Base-by-base conservation (phyloP, 2,888 invertebrate species). In the Lingula anatina region DNA sequence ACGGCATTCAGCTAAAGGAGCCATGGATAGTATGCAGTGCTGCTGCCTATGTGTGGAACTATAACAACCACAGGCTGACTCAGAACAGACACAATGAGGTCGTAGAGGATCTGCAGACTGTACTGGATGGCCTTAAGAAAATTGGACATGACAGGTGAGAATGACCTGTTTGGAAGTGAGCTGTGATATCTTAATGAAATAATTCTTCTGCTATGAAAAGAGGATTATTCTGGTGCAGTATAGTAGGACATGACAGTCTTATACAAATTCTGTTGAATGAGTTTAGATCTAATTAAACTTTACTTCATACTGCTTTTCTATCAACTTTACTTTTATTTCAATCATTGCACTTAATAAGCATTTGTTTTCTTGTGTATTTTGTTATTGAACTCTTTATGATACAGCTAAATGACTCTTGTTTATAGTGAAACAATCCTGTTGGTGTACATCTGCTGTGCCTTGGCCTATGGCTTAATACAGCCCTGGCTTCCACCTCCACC, bases 31-130 rank as follows among this genome's bases (percentile, higher is more conserved):
- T 76, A 18, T 71, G 70, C 51, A 66, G 70, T 60, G 71, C 74
- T 26, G 64, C 69, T 9, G 64, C 74, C 20, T 77, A 76, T 51
- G 49, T 76, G 35, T 77, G 77, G 77, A 77, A 77, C 58, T 77
- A 77, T 56, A 69, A 68, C 55, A 73, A 70, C 47, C 76, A 75
- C 54, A 53, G 73, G 25, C 54, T 76, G 40, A 61, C 61, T 12
- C 63, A 67, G 49, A 57, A 54, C 39, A 48, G 71, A 42, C 70
- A 75, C 46, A 49, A 62, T 9, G 68, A 70, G 47, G 64, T 76
- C 55, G 60, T 71, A 43, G 64, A 62, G 0, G 50, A 60, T 15
- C 59, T 76, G 5, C 59, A 60, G 25, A 55, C 62, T 20, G 57
- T 74, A 15, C 61, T 73, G 47, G 65, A 68, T 44, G 71, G 70